Percentiles rank a stretch among this genome's conserved stretches.
Evolutionary conservation across 1,140 invertebrate genomes (phyloP).

Genomic region (Brachionus koreanus): DNA sequence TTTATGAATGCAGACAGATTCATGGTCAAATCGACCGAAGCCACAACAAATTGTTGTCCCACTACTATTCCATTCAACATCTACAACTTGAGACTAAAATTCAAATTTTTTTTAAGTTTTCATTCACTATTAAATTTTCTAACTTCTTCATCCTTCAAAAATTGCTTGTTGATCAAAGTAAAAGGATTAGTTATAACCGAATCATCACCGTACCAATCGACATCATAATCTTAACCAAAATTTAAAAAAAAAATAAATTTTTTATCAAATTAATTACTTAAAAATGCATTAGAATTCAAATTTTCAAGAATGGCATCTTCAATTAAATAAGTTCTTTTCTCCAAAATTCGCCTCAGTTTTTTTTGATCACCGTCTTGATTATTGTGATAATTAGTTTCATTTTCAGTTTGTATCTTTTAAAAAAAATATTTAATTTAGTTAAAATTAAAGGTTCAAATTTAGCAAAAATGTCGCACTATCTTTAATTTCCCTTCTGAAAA

Average conservation of each 20-base stretch:
- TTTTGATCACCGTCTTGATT: neutral
- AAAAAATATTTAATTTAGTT: neutral
- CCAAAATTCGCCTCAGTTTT: neutral
- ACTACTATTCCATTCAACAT: constrained; percentile 34
- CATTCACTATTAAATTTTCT: neutral
- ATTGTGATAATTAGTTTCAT: neutral
- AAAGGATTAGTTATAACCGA: constrained; percentile 15
- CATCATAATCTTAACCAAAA: constrained; percentile 17
- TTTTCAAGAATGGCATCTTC: constrained; percentile 41
- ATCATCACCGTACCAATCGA: constrained; percentile 34
- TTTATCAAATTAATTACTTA: neutral
- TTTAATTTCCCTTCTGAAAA: too few relatives aligned
- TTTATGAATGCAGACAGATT: constrained; percentile 58
- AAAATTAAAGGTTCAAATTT: neutral
- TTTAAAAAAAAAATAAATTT: neutral
- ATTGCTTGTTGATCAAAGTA: constrained; percentile 22
- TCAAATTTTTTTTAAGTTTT: neutral
- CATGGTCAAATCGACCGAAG: constrained; percentile 57
- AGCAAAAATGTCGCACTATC: too few relatives aligned
- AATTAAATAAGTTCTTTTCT: constrained; percentile 8
- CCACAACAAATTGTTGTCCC: constrained; percentile 44
- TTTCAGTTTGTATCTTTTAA: constrained; percentile 27
- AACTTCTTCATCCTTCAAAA: constrained; percentile 21
- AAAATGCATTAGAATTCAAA: neutral
- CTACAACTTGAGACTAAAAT: constrained; percentile 4